A percentile compares a stretch with the other conserved stretches of the same genome.
phyloP scores from a whole-genome alignment of 2,797 vertebrate genomes.

The Chelmon rostratus region DNA sequence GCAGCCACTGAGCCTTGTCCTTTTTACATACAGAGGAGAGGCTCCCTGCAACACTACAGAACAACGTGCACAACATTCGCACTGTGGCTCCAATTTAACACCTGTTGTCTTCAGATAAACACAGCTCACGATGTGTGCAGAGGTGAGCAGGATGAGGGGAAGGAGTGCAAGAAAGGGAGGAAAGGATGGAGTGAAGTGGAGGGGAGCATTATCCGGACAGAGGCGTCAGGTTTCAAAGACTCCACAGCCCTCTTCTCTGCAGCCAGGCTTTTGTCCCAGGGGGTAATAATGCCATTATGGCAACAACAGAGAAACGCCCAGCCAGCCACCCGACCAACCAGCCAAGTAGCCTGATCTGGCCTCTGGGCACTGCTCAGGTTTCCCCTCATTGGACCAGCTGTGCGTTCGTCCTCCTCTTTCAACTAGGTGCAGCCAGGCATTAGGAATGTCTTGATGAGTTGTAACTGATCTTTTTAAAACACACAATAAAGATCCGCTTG shows the following conservation, averaged over 20 bases:
- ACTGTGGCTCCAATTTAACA: constrained; percentile 52
- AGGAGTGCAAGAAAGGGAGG: constrained; percentile 28
- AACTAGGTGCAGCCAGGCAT: constrained; percentile 29
- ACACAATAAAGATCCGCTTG: constrained; percentile 49
- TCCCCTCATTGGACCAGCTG: constrained; percentile 68
- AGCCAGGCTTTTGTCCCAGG: constrained; percentile 69
- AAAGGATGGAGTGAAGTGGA: constrained; percentile 28
- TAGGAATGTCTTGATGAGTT: constrained; percentile 50
- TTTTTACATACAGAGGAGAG: constrained; percentile 76
- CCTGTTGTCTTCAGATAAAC: constrained; percentile 55
- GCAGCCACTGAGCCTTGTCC: constrained; percentile 60
- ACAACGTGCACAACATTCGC: constrained; percentile 49
- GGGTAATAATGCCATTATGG: constrained; percentile 78
- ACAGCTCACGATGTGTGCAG: constrained; percentile 2
- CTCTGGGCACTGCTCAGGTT: constrained; percentile 70
- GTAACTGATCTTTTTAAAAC: constrained; percentile 46
- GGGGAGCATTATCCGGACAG: constrained; percentile 45
- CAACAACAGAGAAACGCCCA: constrained; percentile 64
- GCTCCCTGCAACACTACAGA: constrained; percentile 17
- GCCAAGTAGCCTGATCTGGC: constrained; percentile 54
- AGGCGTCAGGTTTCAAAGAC: constrained; percentile 77
- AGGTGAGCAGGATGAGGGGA: constrained; percentile 37
- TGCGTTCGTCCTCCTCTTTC: constrained; percentile 32
- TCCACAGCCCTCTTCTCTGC: constrained; percentile 32
- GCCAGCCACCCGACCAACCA: constrained; percentile 43